phyloP scores from a whole-genome alignment of 2,797 vertebrate genomes.

The Fistularia tabacaria region DNA sequence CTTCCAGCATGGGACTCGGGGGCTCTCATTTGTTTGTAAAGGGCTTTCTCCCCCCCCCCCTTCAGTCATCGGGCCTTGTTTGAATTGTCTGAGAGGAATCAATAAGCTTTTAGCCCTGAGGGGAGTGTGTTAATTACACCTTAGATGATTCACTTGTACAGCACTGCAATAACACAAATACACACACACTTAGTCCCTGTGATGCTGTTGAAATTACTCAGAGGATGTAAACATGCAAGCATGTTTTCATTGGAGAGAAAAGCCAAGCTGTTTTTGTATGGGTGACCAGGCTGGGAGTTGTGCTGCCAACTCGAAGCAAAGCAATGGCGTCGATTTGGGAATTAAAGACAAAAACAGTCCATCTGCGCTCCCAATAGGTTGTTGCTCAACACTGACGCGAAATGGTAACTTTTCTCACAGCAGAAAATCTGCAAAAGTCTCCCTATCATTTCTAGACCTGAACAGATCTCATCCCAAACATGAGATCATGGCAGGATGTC shows the following conservation, averaged over 20 bases:
- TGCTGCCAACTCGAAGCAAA: no score
- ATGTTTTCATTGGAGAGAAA: no score
- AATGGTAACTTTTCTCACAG: no score
- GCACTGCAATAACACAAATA: constrained; percentile 19
- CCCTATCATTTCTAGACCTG: no score
- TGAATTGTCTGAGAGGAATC: constrained; percentile 33
- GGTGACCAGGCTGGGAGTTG: no score
- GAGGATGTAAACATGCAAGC: constrained; percentile 4
- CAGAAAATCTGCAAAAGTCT: no score
- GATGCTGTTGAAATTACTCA: constrained; percentile 6
- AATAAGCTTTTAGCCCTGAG: constrained; percentile 25
- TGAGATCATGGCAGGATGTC: no score
- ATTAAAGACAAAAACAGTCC: no score
- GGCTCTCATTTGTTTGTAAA: background rate
- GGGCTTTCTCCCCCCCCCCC: background rate
- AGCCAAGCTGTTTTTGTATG: background rate
- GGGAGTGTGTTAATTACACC: constrained; percentile 33
- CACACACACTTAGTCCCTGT: background rate
- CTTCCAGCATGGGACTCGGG: background rate
- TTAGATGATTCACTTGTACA: constrained; percentile 19
- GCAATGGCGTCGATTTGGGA: no score
- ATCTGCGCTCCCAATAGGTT: no score
- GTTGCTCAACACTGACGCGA: no score
- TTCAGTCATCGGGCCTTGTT: constrained; percentile 12
- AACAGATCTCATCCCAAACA: no score